Percentiles rank a stretch among this genome's conserved stretches.
Conservation (phyloP, 2,888 invertebrate species). For the Galerucella pusilla region DNA sequence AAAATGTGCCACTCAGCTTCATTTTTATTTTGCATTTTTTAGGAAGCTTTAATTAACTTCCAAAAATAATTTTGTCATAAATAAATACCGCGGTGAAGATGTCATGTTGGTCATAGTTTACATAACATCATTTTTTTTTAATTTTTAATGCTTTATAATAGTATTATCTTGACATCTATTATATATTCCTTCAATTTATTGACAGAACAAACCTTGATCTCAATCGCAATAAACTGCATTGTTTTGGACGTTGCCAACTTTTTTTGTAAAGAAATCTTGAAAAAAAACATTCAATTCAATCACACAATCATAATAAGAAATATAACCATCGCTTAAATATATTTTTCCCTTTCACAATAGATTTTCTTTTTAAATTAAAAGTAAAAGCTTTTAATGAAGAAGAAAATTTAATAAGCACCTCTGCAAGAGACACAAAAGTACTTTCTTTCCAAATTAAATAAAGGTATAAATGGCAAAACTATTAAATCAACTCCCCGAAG, state of each 20-base stretch:
- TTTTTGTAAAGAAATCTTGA: too few species aligned
- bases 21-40: slow-evolving; percentile 14
- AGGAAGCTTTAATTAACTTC: slow-evolving; percentile 24
- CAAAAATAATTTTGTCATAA: slow-evolving; percentile 13
- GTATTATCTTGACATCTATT: too few species aligned
- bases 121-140: not conserved
- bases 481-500: slow-evolving; percentile 51
- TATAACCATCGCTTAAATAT: too few species aligned
- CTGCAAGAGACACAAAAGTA: slow-evolving; percentile 60
- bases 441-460: slow-evolving; percentile 59
- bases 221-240: too few species aligned
- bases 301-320: too few species aligned
- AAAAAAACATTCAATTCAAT: too few species aligned
- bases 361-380: slow-evolving; percentile 51
- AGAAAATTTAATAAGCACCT: slow-evolving; percentile 63
- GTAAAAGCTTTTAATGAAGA: slow-evolving; percentile 61
- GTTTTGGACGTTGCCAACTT: too few species aligned
- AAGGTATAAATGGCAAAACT: slow-evolving; percentile 63
- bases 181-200: too few species aligned
- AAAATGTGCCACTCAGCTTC: slow-evolving; percentile 26
- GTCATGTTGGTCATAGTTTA: not conserved
- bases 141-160: too few species aligned
- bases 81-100: not conserved
- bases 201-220: too few species aligned
- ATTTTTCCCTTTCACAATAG: slow-evolving; percentile 50